Evolutionary conservation across 2,888 invertebrate species (phyloP), one percentile per base, ranked within the genome.

Genomic region (Agrypnus murinus): DNA sequence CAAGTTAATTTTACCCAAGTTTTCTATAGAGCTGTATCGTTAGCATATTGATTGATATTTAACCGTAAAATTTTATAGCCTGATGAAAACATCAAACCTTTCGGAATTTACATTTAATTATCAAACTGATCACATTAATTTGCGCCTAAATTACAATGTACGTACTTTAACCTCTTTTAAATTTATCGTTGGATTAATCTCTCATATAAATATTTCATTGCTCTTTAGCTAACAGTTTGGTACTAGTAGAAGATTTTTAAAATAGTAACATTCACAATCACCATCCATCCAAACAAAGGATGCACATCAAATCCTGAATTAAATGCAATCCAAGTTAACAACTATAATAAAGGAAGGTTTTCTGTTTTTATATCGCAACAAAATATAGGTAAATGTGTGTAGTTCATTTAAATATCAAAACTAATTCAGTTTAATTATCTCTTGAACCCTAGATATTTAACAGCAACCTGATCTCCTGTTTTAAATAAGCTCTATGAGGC

Each of bases 61-160:
- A 34, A 57, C n/a, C 38, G 57, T 38, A 57, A 10, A 36, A 36
- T 10, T 57, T 57, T 38, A 36, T 34, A 10, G 55, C 17, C 14
- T 8, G 9, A 7, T 10, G 15, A 34, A 10, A n/a, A 10, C 5
- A 12, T 14, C 15, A 4, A 14, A 12, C 19, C 9, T 19, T 25
- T 25, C 6, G 10, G 25, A 48, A 48, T 55, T 55, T 55, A 14
- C 32, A 32, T 34, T 55, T 55, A 55, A 55, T 55, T 55, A 55
- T 12, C 12, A 5, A 48, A 31, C 31, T 48, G 25, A 48, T 55
- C 15, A 14, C 14, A 10, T 55, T 7, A 48, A 12, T 32, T 14
- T 55, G 15, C n/a, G 36, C 7, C 34, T 15, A 55, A 32, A 34
- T 25, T 34, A 12, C 9, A 31, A 53, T 32, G 55, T 34, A 4